Conservation (phyloP, 2,113 vertebrate genomes). For the Leucoraja erinaceus region DNA sequence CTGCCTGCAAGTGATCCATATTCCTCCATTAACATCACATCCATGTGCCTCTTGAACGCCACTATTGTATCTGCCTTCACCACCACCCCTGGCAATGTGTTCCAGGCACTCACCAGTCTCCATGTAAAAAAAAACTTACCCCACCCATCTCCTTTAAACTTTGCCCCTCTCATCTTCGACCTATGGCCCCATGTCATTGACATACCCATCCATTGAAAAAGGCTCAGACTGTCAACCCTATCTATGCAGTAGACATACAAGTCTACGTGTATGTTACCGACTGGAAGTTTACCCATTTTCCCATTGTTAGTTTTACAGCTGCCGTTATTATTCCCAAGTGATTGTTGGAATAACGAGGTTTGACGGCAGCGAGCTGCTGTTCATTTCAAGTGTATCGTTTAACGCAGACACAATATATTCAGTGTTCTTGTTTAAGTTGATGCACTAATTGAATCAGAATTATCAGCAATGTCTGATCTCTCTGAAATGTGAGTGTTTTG, state of each 20-base stretch:
- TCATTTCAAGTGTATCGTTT: slow-evolving; percentile 29
- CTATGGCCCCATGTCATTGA: too few species aligned
- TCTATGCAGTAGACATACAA: neutral
- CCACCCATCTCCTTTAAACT: too few species aligned
- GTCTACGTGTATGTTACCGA: neutral
- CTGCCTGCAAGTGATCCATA: too few species aligned
- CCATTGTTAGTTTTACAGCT: slow-evolving; percentile 12
- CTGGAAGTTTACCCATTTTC: neutral
- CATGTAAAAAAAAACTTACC: too few species aligned
- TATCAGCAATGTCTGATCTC: slow-evolving; percentile 31
- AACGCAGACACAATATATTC: slow-evolving; percentile 22
- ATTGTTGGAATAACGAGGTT: slow-evolving; percentile 23
- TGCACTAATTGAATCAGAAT: slow-evolving; percentile 33
- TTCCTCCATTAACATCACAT: too few species aligned
- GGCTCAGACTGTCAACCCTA: too few species aligned
- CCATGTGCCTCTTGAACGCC: too few species aligned
- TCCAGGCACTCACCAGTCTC: too few species aligned
- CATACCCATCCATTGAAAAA: too few species aligned
- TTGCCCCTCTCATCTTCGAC: too few species aligned
- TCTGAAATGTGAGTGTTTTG: slow-evolving; percentile 29
- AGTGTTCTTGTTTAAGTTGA: slow-evolving; percentile 22
- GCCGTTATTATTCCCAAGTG: neutral
- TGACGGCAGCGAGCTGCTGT: slow-evolving; percentile 26
- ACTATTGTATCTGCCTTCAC: too few species aligned
- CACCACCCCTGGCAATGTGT: too few species aligned